phyloP scores from a whole-genome alignment of 37 sponge, comb jelly and placozoan genomes.

The Cliona cf. orientalis region DNA sequence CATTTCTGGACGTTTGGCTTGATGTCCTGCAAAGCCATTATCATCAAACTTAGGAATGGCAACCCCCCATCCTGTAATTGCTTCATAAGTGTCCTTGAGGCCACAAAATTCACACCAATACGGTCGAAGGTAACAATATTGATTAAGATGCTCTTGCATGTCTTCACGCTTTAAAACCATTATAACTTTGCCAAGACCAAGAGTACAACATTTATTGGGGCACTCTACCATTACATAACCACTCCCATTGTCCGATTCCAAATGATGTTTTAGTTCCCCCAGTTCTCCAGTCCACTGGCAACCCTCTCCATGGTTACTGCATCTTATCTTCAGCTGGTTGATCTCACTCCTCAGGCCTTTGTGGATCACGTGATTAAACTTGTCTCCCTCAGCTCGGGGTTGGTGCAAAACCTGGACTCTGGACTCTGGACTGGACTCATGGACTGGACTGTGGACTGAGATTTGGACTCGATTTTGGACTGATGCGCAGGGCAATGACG shows the following conservation, averaged over 20 bases:
- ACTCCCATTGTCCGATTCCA: slow-evolving; percentile 11
- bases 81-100: slow-evolving; percentile 1
- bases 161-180: not conserved
- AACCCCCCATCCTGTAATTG: no score
- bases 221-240: slow-evolving; percentile 1
- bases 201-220: not conserved
- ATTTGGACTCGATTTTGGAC: no score
- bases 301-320: not conserved
- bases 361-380: not conserved
- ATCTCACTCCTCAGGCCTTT: not conserved
- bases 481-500: not conserved
- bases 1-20: not conserved
- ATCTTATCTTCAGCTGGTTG: not conserved
- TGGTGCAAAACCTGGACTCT: slow-evolving; percentile 8
- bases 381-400: not conserved
- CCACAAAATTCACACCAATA: slow-evolving; percentile 22
- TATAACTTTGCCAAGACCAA: not conserved
- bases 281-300: slow-evolving; percentile 17
- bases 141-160: not conserved
- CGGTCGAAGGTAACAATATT: not conserved
- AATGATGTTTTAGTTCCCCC: not conserved
- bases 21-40: not conserved
- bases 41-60: no score
- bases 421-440: no score
- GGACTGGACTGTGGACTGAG: no score